These are phyloP conservation scores for Caenorhabditis japonica DNA, from an alignment of 2,888 invertebrate genomes.

Conservation along the genomic window DNA sequence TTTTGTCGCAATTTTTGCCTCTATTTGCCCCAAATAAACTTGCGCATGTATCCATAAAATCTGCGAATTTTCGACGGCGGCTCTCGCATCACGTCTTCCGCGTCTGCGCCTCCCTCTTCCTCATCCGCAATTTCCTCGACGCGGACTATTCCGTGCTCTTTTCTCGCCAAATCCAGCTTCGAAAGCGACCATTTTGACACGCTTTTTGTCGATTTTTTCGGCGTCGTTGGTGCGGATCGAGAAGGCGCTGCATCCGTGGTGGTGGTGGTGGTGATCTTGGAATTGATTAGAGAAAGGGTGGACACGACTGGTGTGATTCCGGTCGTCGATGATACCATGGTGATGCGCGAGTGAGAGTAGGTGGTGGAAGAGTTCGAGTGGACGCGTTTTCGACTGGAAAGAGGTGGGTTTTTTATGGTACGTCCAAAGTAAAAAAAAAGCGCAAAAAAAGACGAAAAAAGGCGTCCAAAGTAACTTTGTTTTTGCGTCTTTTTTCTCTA, in stretches of 20 bases:
- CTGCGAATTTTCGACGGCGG: conserved; percentile 60
- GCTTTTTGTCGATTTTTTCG: conserved; percentile 7
- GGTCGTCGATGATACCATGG: conserved; percentile 1
- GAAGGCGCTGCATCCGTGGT: conserved; percentile 2
- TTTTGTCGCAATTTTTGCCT: too few species aligned
- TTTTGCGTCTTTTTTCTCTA: too few species aligned
- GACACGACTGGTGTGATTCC: conserved; percentile 39
- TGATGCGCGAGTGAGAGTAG: background rate
- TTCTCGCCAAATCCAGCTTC: conserved; percentile 33
- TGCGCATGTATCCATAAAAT: conserved; percentile 53
- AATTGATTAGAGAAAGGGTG: background rate
- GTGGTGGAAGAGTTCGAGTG: background rate
- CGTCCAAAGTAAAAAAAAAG: too few species aligned
- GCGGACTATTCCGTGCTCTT: conserved; percentile 15
- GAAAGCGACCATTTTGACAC: conserved; percentile 53
- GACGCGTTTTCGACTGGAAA: conserved; percentile 3
- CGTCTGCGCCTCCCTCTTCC: conserved; percentile 24
- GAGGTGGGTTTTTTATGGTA: background rate
- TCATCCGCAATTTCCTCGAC: conserved; percentile 41
- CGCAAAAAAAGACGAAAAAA: too few species aligned
- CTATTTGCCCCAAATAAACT: conserved; percentile 51
- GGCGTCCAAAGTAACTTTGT: too few species aligned
- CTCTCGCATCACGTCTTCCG: conserved; percentile 36
- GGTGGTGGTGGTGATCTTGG: conserved; percentile 10
- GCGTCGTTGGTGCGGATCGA: conserved; percentile 46